Conservation (phyloP, 1,140 invertebrate genomes). For the Neocloeon triangulifer region DNA sequence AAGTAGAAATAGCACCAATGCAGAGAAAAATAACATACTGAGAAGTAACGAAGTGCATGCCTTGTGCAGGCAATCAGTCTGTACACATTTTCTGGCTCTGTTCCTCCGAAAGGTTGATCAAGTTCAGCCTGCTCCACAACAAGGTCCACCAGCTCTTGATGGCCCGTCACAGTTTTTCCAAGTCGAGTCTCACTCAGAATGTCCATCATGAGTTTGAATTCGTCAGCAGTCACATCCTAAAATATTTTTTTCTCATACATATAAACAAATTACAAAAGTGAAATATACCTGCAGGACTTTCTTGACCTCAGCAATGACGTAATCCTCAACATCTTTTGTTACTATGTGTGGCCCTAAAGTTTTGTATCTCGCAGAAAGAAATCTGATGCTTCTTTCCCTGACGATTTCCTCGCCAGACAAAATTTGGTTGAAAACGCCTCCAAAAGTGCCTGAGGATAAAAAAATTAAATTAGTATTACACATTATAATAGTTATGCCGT, state of each 20-base stretch:
- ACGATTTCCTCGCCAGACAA: conserved; percentile 47
- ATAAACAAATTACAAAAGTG: conserved; percentile 3
- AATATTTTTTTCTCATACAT: conserved; percentile 9
- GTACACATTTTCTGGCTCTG: conserved; percentile 50
- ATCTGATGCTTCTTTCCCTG: conserved; percentile 71
- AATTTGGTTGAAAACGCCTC: conserved; percentile 73
- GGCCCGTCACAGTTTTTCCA: conserved; percentile 54
- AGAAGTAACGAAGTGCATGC: conserved; percentile 66
- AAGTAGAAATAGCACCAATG: conserved; percentile 4
- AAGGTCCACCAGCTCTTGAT: conserved; percentile 67
- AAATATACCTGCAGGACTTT: conserved; percentile 51
- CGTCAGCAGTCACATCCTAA: conserved; percentile 72
- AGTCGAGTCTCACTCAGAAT: conserved; percentile 57
- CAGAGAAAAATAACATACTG: conserved; percentile 31
- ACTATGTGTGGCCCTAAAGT: conserved; percentile 51
- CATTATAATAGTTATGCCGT: too few species aligned
- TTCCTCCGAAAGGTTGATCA: conserved; percentile 48
- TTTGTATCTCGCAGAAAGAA: conserved; percentile 63
- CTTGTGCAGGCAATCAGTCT: conserved; percentile 65
- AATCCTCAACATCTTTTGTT: conserved; percentile 68
- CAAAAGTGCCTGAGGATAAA: conserved; percentile 34
- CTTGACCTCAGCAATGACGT: conserved; percentile 63
- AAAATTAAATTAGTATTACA: conserved; percentile 7
- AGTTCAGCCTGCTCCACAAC: conserved; percentile 62
- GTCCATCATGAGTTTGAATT: conserved; percentile 76